Evolutionary conservation across 2,888 invertebrate genomes (phyloP), one percentile per base, ranked within the genome.

Genomic region (Mongoloraphidia duomilia): DNA sequence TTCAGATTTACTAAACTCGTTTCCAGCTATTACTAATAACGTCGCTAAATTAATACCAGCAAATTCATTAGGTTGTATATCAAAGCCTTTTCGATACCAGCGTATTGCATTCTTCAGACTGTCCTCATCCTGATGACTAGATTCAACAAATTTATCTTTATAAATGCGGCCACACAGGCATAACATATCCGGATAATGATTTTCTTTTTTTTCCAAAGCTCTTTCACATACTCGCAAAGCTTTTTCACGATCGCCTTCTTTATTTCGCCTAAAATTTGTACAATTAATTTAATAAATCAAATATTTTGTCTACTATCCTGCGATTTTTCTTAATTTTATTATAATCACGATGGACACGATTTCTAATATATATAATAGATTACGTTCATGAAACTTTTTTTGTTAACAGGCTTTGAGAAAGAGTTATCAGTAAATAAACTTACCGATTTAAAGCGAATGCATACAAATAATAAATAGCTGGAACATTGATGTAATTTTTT

Each of bases 41-140:
- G 98, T 98, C 37, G 97, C 97, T 60, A 98, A 76, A 74, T 98
- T 98, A 54, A 98, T 96, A 49, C 97, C 98, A 33, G 97, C 96
- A 71, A 97, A 98, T 72, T 97, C 97, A 67, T 97, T 94, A 1
- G 96, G 97, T 65, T 97, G 96, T 43, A 95, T 87, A 68, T 96
- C 93, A 66, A 98, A 98, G 44, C 94, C 95, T 69, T 92, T 90
- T 58, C 94, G 77, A 65, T 96, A 96, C 98, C 97, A 97, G 66
- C 87, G 81, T 58, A 97, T 97, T 46, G 98, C 97, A 70, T 86
- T 83, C 47, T 84, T 80, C 57, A 97, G 74, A 63, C 92, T 91
- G 44, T 86, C 84, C 57, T 79, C 77, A 64, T 98, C 96, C 3
- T 77, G 77, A 65, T 95, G 94, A 56, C 86, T 82, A 41, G 95